Conservation (phyloP, 2,888 invertebrate genomes). For the Phyllotreta cruciferae region DNA sequence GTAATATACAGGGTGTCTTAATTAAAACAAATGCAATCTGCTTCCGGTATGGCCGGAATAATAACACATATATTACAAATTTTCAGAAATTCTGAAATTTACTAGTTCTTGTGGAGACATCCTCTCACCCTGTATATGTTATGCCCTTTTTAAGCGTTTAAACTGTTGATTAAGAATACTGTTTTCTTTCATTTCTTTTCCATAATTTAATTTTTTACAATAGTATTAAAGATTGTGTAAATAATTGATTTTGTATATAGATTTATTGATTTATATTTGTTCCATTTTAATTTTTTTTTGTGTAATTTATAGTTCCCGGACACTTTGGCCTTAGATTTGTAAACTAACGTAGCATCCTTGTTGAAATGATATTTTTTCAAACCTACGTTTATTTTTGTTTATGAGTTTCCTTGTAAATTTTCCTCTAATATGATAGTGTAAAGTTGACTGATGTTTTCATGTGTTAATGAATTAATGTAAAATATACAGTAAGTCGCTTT, state of each 20-base stretch:
- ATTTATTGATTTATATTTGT: background rate
- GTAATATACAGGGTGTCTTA: too few species aligned
- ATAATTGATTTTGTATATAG: too few species aligned
- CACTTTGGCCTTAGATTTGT: background rate
- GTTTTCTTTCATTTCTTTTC: too few species aligned
- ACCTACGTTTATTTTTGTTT: slow-evolving; percentile 22
- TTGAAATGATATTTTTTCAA: slow-evolving; percentile 31
- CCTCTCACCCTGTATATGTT: too few species aligned
- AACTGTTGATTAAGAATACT: too few species aligned
- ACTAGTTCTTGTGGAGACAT: too few species aligned
- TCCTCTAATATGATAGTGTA: slow-evolving; percentile 4
- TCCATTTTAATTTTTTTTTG: background rate
- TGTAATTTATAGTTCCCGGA: background rate
- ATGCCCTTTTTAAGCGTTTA: too few species aligned
- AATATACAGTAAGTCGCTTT: slow-evolving; percentile 10
- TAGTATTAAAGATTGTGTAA: background rate
- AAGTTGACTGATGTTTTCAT: slow-evolving; percentile 10
- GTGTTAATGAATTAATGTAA: slow-evolving; percentile 9
- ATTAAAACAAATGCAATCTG: too few species aligned
- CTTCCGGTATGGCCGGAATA: too few species aligned
- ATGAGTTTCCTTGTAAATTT: slow-evolving; percentile 29
- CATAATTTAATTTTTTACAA: too few species aligned
- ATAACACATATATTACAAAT: too few species aligned
- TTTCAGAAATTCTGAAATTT: too few species aligned
- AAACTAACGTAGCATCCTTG: slow-evolving; percentile 11